A percentile compares a stretch with the other conserved stretches of the same genome.
These are phyloP conservation scores for Phortica okadai DNA, from an alignment of 2,888 invertebrate genomes.

Conservation along the genomic window DNA sequence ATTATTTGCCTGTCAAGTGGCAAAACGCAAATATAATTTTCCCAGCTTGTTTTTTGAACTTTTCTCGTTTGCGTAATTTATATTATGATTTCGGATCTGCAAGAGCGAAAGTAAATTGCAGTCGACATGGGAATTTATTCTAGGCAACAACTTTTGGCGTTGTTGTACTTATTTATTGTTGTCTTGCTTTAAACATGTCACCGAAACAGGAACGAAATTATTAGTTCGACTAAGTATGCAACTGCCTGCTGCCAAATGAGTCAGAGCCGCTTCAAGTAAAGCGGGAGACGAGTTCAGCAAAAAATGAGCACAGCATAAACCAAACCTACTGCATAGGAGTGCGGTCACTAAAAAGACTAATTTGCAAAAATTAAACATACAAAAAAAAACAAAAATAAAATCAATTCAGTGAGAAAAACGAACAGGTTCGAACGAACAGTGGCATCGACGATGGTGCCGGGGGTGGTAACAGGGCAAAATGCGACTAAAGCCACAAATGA, in stretches of 20 bases:
- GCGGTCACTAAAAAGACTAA: neutral
- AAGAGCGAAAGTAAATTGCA: neutral
- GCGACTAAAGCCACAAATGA: neutral
- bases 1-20: constrained; percentile 64
- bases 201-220: no score
- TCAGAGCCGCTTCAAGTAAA: no score
- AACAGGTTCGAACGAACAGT: neutral
- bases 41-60: constrained; percentile 1
- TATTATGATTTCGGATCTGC: neutral
- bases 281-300: no score
- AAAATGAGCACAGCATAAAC: no score
- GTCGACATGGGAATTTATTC: neutral
- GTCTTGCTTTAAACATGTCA: no score
- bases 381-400: neutral
- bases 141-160: neutral
- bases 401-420: no score
- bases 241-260: no score
- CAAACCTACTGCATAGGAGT: no score
- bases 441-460: neutral
- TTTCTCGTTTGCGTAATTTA: neutral
- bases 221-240: no score
- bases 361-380: neutral
- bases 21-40: constrained; percentile 43
- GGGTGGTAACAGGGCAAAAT: neutral
- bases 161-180: no score